phyloP scores from a whole-genome alignment of 2,888 invertebrate species.

The Boloria euphrosyne region DNA sequence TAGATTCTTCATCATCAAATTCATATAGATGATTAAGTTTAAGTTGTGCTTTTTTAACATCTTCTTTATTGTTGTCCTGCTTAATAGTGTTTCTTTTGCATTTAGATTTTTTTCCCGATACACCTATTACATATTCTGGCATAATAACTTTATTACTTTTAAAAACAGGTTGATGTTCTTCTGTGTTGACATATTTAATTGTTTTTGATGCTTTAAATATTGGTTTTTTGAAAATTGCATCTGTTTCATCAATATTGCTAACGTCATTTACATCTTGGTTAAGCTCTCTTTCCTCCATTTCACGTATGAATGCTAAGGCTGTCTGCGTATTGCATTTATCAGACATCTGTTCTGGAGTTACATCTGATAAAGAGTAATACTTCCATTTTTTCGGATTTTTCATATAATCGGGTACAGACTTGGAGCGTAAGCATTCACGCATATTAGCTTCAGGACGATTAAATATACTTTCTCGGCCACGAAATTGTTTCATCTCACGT shows the following conservation, averaged over 20 bases:
- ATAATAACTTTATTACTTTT: slow-evolving; percentile 87
- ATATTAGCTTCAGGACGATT: slow-evolving; percentile 87
- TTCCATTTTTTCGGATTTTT: slow-evolving; percentile 92
- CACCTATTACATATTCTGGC: slow-evolving; percentile 92
- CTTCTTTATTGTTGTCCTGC: slow-evolving; percentile 36
- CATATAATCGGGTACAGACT: slow-evolving; percentile 75
- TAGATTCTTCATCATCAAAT: slow-evolving; percentile 54
- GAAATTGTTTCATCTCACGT: slow-evolving; percentile 83
- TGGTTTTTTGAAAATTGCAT: slow-evolving; percentile 68
- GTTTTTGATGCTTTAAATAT: slow-evolving; percentile 64
- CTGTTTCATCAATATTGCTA: slow-evolving; percentile 50
- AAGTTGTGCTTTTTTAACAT: slow-evolving; percentile 57
- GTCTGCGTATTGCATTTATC: slow-evolving; percentile 89
- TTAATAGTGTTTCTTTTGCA: slow-evolving; percentile 42
- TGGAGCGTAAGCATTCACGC: slow-evolving; percentile 78
- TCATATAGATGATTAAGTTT: slow-evolving; percentile 76
- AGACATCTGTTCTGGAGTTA: slow-evolving; percentile 88
- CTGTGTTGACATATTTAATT: slow-evolving; percentile 52
- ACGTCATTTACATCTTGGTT: slow-evolving; percentile 52
- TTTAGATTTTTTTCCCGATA: slow-evolving; percentile 66
- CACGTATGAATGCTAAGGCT: slow-evolving; percentile 88
- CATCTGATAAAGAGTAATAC: slow-evolving; percentile 90
- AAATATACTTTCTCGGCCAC: slow-evolving; percentile 90
- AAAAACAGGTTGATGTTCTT: slow-evolving; percentile 72
- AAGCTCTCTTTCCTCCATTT: slow-evolving; percentile 82